Evolutionary conservation across 1,140 invertebrate genomes (phyloP), one percentile per base, ranked within the genome.

Genomic region (Drosophila persimilis): DNA sequence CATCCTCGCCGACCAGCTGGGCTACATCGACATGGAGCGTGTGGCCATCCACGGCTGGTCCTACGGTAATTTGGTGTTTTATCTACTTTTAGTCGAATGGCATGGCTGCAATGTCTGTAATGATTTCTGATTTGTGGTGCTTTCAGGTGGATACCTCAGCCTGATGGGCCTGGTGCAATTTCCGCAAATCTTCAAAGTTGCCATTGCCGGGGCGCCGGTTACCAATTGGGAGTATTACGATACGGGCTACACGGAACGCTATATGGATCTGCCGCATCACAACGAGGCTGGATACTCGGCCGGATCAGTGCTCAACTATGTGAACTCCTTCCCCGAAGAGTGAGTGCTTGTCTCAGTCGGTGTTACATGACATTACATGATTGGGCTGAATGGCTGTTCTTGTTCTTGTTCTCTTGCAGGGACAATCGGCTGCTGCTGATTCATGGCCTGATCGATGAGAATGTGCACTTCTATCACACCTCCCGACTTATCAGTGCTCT

Each of bases 11-110:
- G 94, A 97, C 77, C 95, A 95, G 67, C 94, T 95, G 8, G 95
- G 95, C 41, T 99, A 95, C 80, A 97, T 99, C 66, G 98, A 99
- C 91, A 94, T 98, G 92, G 94, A 94, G 72, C 94, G 98, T 58
- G 95, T 99, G 1, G 98, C 97, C 5, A 97, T 99, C 77, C 97
- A 98, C 91, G 99, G 99, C 6, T 99, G 98, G 98, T 99, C 98
- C 48, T 99, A 99, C 91, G 99, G 98, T 94, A 57, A 90, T 89
- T 70, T 56, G 0, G 1, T 5, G 11, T 5, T 5, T 13, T 39
- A 39, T 5, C 11, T 3, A 13, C 11, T 39, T 11, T 9, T 11
- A 11, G 9, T 11, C 9, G 9, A 11, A 35, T 35, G 31, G 9
- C 31, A 3, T 20, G 20, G 20, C 20, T 20, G 9, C 31, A 5